These are phyloP conservation scores for Melierax canorus DNA, from an alignment of 2,113 vertebrate genomes.

Conservation along the genomic window DNA sequence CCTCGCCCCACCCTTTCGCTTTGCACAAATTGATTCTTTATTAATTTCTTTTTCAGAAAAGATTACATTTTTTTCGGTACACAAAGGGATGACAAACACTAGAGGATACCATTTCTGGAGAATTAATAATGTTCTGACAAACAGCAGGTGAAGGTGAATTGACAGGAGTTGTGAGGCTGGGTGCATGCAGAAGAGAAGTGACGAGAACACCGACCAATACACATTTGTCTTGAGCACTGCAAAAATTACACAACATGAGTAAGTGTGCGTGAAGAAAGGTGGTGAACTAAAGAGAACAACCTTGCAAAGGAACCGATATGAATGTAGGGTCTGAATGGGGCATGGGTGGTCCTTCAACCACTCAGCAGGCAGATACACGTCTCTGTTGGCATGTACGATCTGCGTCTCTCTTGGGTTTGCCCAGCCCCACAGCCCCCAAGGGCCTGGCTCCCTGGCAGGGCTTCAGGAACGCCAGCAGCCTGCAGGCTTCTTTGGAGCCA, in stretches of 20 bases:
- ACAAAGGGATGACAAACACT: neutral
- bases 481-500: neutral
- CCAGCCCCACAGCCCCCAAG: rapidly evolving
- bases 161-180: neutral
- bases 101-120: neutral
- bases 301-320: neutral
- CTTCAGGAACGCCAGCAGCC: neutral
- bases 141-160: neutral
- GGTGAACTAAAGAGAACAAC: neutral
- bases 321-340: neutral
- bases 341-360: neutral
- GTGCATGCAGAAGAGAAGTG: neutral
- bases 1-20: neutral
- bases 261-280: neutral
- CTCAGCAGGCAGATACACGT: neutral
- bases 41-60: neutral
- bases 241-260: neutral
- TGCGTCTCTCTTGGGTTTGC: neutral
- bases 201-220: neutral
- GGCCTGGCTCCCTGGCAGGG: neutral
- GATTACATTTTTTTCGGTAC: neutral
- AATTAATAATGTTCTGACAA: neutral
- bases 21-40: neutral
- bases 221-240: neutral
- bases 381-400: neutral